A percentile compares a stretch with the other conserved stretches of the same genome.
These are phyloP conservation scores for Shinisaurus crocodilurus DNA, from an alignment of 2,113 vertebrate genomes.

Conservation along the genomic window DNA sequence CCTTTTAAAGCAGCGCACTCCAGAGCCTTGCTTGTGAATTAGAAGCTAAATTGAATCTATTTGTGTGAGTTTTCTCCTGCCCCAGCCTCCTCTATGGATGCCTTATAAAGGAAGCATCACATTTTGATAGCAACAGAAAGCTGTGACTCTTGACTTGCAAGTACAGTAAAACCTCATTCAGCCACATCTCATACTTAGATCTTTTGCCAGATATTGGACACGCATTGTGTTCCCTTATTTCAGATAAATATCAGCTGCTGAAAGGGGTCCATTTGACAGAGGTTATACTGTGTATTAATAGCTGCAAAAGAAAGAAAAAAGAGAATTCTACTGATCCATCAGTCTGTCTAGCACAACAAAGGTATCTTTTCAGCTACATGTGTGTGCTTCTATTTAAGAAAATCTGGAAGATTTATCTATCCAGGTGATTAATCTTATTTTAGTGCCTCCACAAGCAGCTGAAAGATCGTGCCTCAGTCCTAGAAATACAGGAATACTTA, in stretches of 20 bases:
- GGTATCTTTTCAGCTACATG: background rate
- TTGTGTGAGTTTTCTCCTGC: background rate
- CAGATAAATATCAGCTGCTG: background rate
- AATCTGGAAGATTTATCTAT: background rate
- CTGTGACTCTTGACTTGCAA: background rate
- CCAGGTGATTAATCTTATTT: background rate
- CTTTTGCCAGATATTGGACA: background rate
- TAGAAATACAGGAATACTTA: background rate
- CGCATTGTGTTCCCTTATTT: background rate
- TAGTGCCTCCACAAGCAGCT: background rate
- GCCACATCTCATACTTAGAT: too few species aligned
- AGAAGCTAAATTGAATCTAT: background rate
- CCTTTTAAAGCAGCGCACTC: conserved; percentile 10
- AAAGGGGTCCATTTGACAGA: background rate
- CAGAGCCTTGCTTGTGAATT: background rate
- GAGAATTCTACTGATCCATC: background rate
- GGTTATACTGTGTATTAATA: background rate
- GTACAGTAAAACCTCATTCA: background rate
- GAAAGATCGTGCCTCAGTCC: background rate
- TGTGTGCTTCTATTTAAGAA: background rate
- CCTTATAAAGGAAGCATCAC: fast-evolving
- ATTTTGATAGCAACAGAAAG: background rate
- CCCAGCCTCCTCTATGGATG: background rate
- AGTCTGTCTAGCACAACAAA: too few species aligned
- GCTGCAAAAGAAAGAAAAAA: background rate